Conservation (phyloP, 2,797 vertebrate species). For the Apodemus agrarius region DNA sequence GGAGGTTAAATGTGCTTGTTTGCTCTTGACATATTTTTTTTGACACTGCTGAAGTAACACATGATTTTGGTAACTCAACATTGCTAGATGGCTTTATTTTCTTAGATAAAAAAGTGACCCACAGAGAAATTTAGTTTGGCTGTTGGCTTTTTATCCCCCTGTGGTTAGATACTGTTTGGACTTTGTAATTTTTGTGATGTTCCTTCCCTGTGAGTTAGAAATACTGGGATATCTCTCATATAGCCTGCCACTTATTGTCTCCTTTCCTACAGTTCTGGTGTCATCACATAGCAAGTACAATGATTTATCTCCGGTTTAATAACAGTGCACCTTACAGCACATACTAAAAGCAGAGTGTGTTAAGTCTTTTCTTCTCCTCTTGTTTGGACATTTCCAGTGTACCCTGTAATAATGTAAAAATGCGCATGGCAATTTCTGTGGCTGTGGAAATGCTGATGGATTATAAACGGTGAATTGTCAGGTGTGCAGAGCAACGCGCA, state of each 20-base stretch:
- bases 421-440: not conserved
- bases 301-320: slow-evolving; percentile 18
- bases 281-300: slow-evolving; percentile 26
- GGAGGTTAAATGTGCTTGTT: slow-evolving; percentile 60
- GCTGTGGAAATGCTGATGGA: not conserved
- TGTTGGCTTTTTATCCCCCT: not conserved
- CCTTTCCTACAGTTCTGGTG: not conserved
- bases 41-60: slow-evolving; percentile 31
- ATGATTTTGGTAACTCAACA: slow-evolving; percentile 29
- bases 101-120: slow-evolving; percentile 38
- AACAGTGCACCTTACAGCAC: not conserved
- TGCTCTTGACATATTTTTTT: slow-evolving; percentile 26
- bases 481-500: not conserved
- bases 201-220: slow-evolving; percentile 26
- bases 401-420: slow-evolving; percentile 3
- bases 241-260: not conserved
- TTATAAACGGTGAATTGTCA: not conserved
- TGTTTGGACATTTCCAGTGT: slow-evolving; percentile 1
- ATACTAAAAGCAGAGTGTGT: not conserved
- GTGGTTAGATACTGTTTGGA: slow-evolving; percentile 15
- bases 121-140: slow-evolving; percentile 41
- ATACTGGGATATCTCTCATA: not conserved
- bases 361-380: not conserved
- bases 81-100: slow-evolving; percentile 40
- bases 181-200: slow-evolving; percentile 51